Base-by-base conservation (phyloP, 2,888 invertebrate genomes). In the Pollenia labialis region DNA sequence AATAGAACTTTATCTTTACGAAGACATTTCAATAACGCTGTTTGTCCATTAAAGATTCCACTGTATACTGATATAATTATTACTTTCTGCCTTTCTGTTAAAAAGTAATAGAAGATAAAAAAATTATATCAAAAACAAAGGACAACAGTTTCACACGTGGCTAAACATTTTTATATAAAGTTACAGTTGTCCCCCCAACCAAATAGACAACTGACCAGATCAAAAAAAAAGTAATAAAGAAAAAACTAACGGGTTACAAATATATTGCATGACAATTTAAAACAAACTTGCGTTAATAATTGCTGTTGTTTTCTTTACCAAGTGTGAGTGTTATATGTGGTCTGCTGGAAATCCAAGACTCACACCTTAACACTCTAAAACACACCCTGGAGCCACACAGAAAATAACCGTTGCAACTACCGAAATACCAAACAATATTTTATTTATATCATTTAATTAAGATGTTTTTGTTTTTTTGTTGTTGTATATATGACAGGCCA, bases 381-480 rank as follows among this genome's bases (percentile, higher is more conserved):
- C 42, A 40, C 50, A 18, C n/a, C 44, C 46, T 42, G 10, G 7
- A 58, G 18, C 18, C 9, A n/a, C 9, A n/a, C 8, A 42, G 2
- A 64, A 77, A 66, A 68, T n/a, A 46, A 66, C 56, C 16, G 52
- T 32, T 32, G 16, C 54, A 48, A 48, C 23, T 46, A 16, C 32
- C 11, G 11, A 40, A 9, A 6, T 52, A 8, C 16, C 12, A 8
- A 23, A 6, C 18, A 42, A 48, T 7, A n/a, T 14, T 4, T 75
- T 48, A 1, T 18, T 62, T 18, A 12, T 40, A 32, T 74, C 81
- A 62, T 74, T 81, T 81, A 87, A 87, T 87, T 87, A 87, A 84
- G 84, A 84, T 87, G 87, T 87, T 84, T 84, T 87, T 87, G 87
- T 87, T 79, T 81, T 81, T 23, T 23, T 23, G 1, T 23, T 23